A percentile compares a stretch with the other conserved stretches of the same genome.
phyloP scores from a whole-genome alignment of 1,140 invertebrate species.

The Apis cerana region DNA sequence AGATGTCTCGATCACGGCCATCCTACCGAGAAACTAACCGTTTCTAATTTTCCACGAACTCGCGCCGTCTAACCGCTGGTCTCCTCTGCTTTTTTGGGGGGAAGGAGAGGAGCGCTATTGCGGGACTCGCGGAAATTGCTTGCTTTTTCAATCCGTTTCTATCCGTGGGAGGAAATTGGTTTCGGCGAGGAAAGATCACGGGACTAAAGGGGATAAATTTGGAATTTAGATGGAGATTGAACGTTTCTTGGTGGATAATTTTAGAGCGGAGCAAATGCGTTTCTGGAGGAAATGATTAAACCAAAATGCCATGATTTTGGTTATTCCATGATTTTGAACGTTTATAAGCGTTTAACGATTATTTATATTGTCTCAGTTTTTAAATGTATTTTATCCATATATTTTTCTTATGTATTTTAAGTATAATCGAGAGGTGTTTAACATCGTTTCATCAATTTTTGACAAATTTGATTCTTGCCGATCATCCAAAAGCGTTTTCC shows the following conservation, averaged over 20 bases:
- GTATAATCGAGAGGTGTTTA: too few species aligned
- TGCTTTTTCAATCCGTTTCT: slow-evolving; percentile 3
- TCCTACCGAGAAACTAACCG: slow-evolving; percentile 35
- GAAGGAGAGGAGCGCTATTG: not conserved
- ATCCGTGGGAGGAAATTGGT: not conserved
- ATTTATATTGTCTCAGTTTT: too few species aligned
- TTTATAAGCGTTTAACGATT: too few species aligned
- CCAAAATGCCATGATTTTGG: too few species aligned
- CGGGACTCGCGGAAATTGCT: not conserved
- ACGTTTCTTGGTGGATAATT: not conserved
- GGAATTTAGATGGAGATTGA: not conserved
- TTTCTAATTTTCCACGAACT: slow-evolving; percentile 32
- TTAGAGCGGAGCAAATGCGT: too few species aligned
- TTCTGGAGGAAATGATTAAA: too few species aligned
- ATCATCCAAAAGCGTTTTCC: too few species aligned
- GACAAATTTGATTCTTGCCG: too few species aligned
- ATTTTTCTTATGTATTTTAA: too few species aligned
- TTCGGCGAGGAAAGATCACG: not conserved
- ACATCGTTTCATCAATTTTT: too few species aligned
- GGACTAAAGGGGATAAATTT: not conserved
- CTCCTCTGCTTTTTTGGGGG: not conserved
- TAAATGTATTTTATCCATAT: too few species aligned
- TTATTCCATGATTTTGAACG: too few species aligned
- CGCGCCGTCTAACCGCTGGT: not conserved
- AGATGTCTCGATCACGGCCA: slow-evolving; percentile 27